phyloP scores from a whole-genome alignment of 2,113 vertebrate species.

The Spilogale gracilis region DNA sequence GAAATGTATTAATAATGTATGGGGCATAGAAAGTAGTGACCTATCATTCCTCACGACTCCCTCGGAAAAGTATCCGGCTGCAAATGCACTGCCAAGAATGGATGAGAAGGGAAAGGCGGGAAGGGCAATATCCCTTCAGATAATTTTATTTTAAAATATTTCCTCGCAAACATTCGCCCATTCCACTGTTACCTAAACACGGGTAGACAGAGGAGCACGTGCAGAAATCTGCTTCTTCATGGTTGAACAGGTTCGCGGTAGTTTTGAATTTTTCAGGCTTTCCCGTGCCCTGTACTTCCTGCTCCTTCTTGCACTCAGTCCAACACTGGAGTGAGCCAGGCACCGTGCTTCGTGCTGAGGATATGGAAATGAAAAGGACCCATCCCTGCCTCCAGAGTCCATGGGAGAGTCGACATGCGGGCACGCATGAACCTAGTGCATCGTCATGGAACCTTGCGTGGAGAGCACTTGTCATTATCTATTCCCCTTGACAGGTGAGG shows the following conservation, averaged over 20 bases:
- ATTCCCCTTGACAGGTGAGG: not conserved
- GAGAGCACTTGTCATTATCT: not conserved
- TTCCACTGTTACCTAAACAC: not conserved
- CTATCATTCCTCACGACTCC: not conserved
- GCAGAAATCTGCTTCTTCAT: not conserved
- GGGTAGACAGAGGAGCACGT: rapidly evolving
- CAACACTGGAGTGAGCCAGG: not conserved
- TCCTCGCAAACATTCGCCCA: not conserved
- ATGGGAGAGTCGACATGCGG: not conserved
- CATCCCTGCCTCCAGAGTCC: not conserved
- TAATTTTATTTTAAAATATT: not conserved
- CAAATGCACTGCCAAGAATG: not conserved
- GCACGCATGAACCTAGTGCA: rapidly evolving
- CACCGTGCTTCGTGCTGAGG: not conserved
- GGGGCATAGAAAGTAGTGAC: not conserved
- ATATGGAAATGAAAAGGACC: not conserved
- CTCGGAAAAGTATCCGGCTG: not conserved
- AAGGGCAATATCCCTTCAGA: not conserved
- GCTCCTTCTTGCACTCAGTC: not conserved
- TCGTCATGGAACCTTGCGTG: not conserved
- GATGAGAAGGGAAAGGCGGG: not conserved
- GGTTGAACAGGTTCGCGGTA: not conserved
- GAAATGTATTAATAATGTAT: not conserved
- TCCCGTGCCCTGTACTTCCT: not conserved
- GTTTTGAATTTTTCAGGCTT: not conserved